Evolutionary conservation across 1,140 invertebrate species (phyloP).

Genomic region (Harlomillsia oculata): DNA sequence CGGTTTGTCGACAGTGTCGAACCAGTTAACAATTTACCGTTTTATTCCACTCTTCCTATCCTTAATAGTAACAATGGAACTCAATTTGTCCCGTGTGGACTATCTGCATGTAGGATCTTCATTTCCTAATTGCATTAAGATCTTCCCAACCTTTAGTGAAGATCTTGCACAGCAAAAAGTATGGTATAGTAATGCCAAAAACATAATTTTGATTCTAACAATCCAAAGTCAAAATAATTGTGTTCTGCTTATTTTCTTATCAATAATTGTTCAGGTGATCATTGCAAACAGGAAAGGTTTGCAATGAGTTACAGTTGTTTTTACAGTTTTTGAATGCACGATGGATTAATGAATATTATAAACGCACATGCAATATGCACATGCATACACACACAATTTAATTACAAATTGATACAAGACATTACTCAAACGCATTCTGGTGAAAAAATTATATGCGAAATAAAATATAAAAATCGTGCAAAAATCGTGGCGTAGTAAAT

Average conservation of each 20-base stretch:
- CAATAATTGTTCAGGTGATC: conserved; percentile 6
- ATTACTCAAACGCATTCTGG: too few relatives aligned
- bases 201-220: conserved; percentile 28
- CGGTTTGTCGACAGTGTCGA: background rate
- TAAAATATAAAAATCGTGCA: too few relatives aligned
- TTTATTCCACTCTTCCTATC: background rate
- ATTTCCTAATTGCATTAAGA: conserved; percentile 29
- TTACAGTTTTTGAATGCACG: too few relatives aligned
- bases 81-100: conserved; percentile 29
- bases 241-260: background rate
- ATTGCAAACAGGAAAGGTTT: conserved; percentile 26
- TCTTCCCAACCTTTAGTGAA: conserved; percentile 18
- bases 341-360: too few relatives aligned
- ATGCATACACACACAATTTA: too few relatives aligned
- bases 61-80: conserved; percentile 15
- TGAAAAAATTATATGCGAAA: too few relatives aligned
- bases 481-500: too few relatives aligned
- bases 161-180: conserved; percentile 23
- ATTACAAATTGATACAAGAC: too few relatives aligned
- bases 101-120: conserved; percentile 31
- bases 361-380: too few relatives aligned
- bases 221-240: background rate
- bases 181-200: conserved; percentile 37
- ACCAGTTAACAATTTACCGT: background rate
- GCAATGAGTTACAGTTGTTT: conserved; percentile 20